Base-by-base conservation (phyloP, 1,140 invertebrate genomes). In the Aphis gossypii region DNA sequence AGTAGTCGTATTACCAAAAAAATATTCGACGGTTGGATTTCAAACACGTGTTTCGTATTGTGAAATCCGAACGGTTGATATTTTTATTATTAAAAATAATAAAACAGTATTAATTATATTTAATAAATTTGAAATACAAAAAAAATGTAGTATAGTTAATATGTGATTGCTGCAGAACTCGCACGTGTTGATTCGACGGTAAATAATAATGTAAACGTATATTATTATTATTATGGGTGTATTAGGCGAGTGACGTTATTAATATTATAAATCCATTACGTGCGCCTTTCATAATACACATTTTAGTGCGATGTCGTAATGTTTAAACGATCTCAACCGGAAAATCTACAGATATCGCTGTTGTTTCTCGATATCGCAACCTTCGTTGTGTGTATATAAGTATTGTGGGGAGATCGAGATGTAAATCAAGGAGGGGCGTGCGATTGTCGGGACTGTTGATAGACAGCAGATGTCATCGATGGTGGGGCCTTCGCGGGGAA, bases 41-140 rank as follows among this genome's bases (percentile, higher is more conserved):
- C 60, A 76, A 76, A 76, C n/a, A 76, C 60, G 60, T 76, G 60
- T 76, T 76, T 76, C 60, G n/a, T 76, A 76, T 76, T 76, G 14
- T 76, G 60, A 76, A 76, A 76, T 76, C 60, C 14, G 60, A 76
- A 76, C 60, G 60, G n/a, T 76, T 76, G 30, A 76, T 60, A 30
- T 30, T n/a, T 76, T 76, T 14, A 76, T 20, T 76, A 20, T 76
- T 76, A n/a, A n/a, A 68, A n/a, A n/a, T n/a, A n/a, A 76, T 68
- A 20, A 76, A 76, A 76, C 0, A 76, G n/a, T n/a, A n/a, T 35
- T 76, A n/a, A 6, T 21, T 20, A 30, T 76, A 76, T 5, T 2
- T 20, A 30, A 60, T 30, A 76, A 76, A 76, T n/a, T 14, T 68
- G 30, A 68, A n/a, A 68, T 68, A n/a, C 38, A 4, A n/a, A 68